Evolutionary conservation across 1,140 invertebrate species (phyloP), one percentile per base, ranked within the genome.

Genomic region (Magallana ariakensis): DNA sequence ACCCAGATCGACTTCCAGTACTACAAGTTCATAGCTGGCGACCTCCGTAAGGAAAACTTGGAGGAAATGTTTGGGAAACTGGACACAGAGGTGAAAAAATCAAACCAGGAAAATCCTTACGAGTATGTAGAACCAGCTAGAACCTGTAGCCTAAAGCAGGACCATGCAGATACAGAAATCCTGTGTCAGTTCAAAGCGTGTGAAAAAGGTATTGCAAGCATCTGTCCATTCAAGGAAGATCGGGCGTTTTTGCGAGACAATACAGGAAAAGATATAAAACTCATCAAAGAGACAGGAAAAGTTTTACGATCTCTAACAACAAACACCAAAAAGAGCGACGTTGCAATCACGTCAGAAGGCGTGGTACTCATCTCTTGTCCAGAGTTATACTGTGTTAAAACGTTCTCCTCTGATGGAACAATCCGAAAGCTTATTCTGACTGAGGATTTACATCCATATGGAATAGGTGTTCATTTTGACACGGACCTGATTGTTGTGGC

Each of bases 161-260:
- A 26, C 15, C 66, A 75, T 26, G 33, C 10, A 13, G 22, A 75
- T 75, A 26, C 33, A 13, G 66, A 75, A 75, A 33, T 26, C 22
- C 11, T 75, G 66, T 10, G 66, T 75, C 19, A 75, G 15, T 75
- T 75, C 9, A 75, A 75, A 11, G 26, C 22, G 22, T 75, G 22
- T 26, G 66, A 33, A 75, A 75, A 75, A 75, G 66, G 66, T 7
- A 75, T 75, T 13, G 33, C 66, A 2, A 75, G 22, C 66, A 75
- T 75, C 9, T 75, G 66, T 26, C 66, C 66, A 11, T 75, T 75
- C 22, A 75, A 75, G 33, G 66, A 75, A 75, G 66, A 75, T 26
- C 6, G 66, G 13, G 66, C 66, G 6, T 75, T 75, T 75, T 26
- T 75, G 33, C 33, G 66, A 26, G 66, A 75, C 15, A 22, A 75